Base-by-base conservation (phyloP, 2,113 vertebrate genomes). In the Oryzias melastigma region DNA sequence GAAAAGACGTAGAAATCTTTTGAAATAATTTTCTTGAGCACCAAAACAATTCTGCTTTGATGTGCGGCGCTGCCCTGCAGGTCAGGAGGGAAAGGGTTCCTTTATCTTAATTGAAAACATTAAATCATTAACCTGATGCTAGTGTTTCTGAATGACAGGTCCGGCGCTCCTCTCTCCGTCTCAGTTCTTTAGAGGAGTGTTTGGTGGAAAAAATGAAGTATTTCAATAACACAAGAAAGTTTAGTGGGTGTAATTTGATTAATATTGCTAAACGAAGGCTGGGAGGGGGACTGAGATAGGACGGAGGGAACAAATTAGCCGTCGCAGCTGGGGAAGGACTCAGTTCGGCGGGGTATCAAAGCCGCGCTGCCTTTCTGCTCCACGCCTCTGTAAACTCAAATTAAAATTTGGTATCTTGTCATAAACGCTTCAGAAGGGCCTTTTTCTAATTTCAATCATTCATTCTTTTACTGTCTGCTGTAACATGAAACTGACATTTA, bases 41-140 rank as follows among this genome's bases (percentile, higher is more conserved):
- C 49, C 72, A 76, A 85, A 90, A 87, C 88, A 83, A 83, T 85
- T 82, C 52, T 4, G 68, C 88, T 92, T 91, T 92, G 91, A 92
- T 89, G 90, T 89, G 54, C 49, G 52, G 68, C 12, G 78, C 63
- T 65, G 85, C 75, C 90, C 90, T 20, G 76, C 82, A 84, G 90
- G 89, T 91, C 88, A 88, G 74, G 59, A 80, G 71, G 85, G 70
- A 75, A 73, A 83, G 79, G 76, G 80, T 60, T 77, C 60, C 87
- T 91, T 91, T 90, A 91, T 92, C 90, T 91, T 89, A 91, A 92
- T 91, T 90, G 85, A 87, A 91, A 92, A 91, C 90, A 89, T 84
- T 64, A 87, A 91, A 90, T 89, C 86, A 91, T 91, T 91, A 91
- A 92, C 89, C 86, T 88, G 88, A 92, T 81, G 83, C 78, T 70